Percentiles rank a stretch among this genome's conserved stretches.
These are phyloP conservation scores for Pseudocheirus occidentalis DNA, from an alignment of 2,797 vertebrate genomes.

Conservation along the genomic window DNA sequence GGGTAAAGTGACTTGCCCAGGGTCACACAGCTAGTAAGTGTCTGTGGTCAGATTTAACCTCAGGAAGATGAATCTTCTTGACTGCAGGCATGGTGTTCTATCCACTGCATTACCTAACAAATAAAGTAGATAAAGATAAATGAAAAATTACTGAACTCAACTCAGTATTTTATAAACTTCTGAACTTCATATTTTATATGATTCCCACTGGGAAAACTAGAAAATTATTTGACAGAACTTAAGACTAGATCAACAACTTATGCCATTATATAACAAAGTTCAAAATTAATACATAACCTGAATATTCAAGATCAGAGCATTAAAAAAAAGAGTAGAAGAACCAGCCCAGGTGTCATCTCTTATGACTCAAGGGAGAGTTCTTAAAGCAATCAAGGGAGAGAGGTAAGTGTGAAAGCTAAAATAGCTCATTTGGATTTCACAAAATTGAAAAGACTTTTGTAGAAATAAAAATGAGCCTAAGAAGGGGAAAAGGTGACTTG, in stretches of 20 bases:
- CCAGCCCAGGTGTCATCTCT: background rate
- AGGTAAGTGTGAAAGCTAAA: background rate
- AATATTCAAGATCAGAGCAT: background rate
- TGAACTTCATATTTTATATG: background rate
- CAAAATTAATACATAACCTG: background rate
- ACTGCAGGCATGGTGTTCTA: too few relatives aligned
- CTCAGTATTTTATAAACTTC: background rate
- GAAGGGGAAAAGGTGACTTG: background rate
- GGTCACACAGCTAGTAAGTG: too few relatives aligned
- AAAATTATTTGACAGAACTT: background rate
- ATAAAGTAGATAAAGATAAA: too few relatives aligned
- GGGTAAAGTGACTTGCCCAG: too few relatives aligned
- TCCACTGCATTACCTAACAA: too few relatives aligned
- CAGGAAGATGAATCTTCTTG: too few relatives aligned
- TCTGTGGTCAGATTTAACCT: too few relatives aligned
- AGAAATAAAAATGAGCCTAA: background rate
- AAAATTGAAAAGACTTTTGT: background rate
- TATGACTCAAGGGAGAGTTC: background rate
- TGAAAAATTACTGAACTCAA: background rate
- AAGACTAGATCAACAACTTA: background rate
- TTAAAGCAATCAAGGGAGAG: background rate
- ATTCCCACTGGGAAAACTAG: background rate
- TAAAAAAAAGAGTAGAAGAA: background rate
- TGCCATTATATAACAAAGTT: background rate
- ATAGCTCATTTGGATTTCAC: background rate